Evolutionary conservation across 1,140 invertebrate species (phyloP).

Genomic region (Drosophila tani): DNA sequence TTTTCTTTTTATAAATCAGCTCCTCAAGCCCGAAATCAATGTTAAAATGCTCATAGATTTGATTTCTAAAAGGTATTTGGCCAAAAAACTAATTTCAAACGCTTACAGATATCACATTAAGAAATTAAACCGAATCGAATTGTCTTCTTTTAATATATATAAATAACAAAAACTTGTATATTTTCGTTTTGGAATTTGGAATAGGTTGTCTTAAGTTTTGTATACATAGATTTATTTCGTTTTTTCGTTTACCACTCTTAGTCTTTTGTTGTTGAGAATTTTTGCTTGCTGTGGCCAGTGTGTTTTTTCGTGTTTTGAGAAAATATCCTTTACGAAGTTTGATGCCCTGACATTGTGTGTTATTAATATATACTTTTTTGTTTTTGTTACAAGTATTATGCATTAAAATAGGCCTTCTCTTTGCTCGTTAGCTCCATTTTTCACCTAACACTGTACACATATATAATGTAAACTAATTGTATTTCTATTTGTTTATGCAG

Average conservation of each 20-base stretch:
- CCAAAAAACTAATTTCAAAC: constrained; percentile 66
- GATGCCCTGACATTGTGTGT: constrained; percentile 64
- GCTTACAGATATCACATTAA: constrained; percentile 79
- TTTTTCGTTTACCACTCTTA: constrained; percentile 60
- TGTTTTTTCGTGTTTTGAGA: constrained; percentile 14
- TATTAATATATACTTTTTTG: constrained; percentile 21
- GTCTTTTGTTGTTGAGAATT: constrained; percentile 65
- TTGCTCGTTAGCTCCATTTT: constrained; percentile 70
- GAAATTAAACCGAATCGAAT: constrained; percentile 64
- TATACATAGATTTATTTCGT: constrained; percentile 64
- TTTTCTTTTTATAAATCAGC: constrained; percentile 34
- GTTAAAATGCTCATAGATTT: constrained; percentile 43
- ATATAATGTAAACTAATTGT: constrained; percentile 80
- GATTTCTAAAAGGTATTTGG: constrained; percentile 59
- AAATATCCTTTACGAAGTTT: constrained; percentile 55
- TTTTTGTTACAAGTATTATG: constrained; percentile 54
- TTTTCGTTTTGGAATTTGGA: constrained; percentile 52
- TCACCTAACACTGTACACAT: constrained; percentile 82
- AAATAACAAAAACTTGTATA: constrained; percentile 74
- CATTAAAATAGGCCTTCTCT: constrained; percentile 70
- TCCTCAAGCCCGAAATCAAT: constrained; percentile 37
- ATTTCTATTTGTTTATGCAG: constrained; percentile 64
- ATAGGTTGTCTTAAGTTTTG: constrained; percentile 70
- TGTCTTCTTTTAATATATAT: constrained; percentile 43
- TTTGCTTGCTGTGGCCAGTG: constrained; percentile 46